These are phyloP conservation scores for Pachycephus smyrnensis DNA, from an alignment of 2,888 invertebrate genomes.

Conservation along the genomic window DNA sequence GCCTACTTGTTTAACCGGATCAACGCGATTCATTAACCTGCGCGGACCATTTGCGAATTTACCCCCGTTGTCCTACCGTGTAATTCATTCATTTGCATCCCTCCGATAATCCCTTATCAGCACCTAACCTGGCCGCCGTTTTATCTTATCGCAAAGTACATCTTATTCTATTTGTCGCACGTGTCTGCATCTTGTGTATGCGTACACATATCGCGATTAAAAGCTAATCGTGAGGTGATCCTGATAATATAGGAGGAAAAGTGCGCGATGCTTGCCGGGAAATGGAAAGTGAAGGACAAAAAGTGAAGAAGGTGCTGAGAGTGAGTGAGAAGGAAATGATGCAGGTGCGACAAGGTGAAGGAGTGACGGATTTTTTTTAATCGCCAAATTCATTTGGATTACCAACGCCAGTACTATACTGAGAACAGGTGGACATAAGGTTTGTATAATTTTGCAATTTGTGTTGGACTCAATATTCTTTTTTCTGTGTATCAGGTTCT, in stretches of 20 bases:
- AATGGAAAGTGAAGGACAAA: constrained; percentile 6
- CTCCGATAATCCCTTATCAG: neutral
- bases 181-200: constrained; percentile 4
- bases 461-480: neutral
- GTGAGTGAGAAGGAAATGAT: neutral
- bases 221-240: neutral
- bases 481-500: neutral
- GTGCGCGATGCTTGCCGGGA: constrained; percentile 3
- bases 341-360: neutral
- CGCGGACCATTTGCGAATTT: neutral
- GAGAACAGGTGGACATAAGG: neutral
- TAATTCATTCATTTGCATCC: neutral
- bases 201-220: constrained; percentile 19
- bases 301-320: neutral
- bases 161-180: neutral
- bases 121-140: neutral
- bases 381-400: neutral
- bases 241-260: neutral
- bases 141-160: neutral
- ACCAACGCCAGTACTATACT: neutral
- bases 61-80: neutral
- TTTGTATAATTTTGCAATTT: neutral
- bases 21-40: neutral
- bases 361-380: constrained; percentile 1
- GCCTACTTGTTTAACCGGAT: neutral